Evolutionary conservation across 1,140 invertebrate species (phyloP).

Genomic region (Chrysomallon squamiferum): DNA sequence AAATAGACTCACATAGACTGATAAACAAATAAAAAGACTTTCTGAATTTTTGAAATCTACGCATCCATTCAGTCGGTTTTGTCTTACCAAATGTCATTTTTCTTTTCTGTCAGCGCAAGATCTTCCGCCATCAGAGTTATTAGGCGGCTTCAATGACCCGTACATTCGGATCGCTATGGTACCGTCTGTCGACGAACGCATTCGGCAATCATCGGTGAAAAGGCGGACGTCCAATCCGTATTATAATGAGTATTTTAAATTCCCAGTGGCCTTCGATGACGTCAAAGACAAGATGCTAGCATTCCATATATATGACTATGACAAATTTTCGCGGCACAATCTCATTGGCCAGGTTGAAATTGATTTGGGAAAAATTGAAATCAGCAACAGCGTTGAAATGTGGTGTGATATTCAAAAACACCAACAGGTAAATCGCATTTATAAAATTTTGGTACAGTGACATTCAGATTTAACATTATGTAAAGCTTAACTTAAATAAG

Average conservation of each 20-base stretch:
- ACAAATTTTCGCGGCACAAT: constrained; percentile 86
- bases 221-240: constrained; percentile 68
- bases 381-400: constrained; percentile 77
- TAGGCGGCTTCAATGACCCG: constrained; percentile 84
- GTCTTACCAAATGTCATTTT: too few species aligned
- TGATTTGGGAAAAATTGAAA: constrained; percentile 61
- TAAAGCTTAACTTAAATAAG: background rate
- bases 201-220: constrained; percentile 76
- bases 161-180: constrained; percentile 79
- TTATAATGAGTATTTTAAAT: constrained; percentile 70
- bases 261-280: constrained; percentile 74
- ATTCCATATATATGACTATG: constrained; percentile 89
- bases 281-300: constrained; percentile 76
- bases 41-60: too few species aligned
- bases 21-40: too few species aligned
- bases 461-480: background rate
- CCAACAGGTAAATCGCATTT: constrained; percentile 46
- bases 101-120: constrained; percentile 73
- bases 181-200: constrained; percentile 82
- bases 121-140: constrained; percentile 75
- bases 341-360: constrained; percentile 85
- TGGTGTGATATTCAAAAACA: constrained; percentile 75
- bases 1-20: too few species aligned
- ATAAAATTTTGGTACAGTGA: background rate
- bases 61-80: too few species aligned